Evolutionary conservation across 2,888 invertebrate species (phyloP).

Genomic region (Ophion ventricosus): DNA sequence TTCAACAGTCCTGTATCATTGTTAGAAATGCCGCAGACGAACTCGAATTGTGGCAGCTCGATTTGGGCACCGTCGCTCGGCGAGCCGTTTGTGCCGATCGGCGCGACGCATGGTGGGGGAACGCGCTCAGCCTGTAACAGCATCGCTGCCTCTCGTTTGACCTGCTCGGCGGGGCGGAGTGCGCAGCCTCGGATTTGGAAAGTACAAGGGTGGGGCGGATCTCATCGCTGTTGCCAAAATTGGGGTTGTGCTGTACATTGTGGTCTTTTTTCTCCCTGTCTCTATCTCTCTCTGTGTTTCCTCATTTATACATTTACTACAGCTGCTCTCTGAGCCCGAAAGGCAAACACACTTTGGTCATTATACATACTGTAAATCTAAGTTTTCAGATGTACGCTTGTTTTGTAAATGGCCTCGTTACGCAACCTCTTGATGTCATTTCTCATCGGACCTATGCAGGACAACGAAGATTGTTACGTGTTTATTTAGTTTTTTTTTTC

Average conservation of each 20-base stretch:
- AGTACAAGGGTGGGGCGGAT: not conserved
- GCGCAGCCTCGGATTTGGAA: not conserved
- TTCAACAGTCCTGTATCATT: slow-evolving; percentile 53
- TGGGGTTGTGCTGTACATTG: not conserved
- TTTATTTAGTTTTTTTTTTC: too few species aligned
- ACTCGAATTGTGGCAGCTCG: not conserved
- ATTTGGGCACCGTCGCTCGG: not conserved
- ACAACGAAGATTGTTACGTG: too few species aligned
- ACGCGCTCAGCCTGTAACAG: not conserved
- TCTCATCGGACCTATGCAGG: not conserved
- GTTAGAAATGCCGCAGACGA: slow-evolving; percentile 40
- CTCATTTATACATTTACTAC: slow-evolving; percentile 6
- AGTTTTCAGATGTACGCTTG: not conserved
- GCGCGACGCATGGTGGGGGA: not conserved
- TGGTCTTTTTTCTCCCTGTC: not conserved
- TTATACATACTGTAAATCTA: slow-evolving; percentile 1
- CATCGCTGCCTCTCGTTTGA: not conserved
- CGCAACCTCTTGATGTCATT: not conserved
- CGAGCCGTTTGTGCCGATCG: too few species aligned
- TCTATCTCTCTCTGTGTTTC: slow-evolving; percentile 3
- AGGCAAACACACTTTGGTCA: slow-evolving; percentile 29
- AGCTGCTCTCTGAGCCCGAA: slow-evolving; percentile 53
- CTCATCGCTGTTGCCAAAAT: not conserved
- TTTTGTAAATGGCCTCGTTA: not conserved
- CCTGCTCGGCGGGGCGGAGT: not conserved